phyloP scores from a whole-genome alignment of 2,888 invertebrate species.

The Bombyx huttoni region DNA sequence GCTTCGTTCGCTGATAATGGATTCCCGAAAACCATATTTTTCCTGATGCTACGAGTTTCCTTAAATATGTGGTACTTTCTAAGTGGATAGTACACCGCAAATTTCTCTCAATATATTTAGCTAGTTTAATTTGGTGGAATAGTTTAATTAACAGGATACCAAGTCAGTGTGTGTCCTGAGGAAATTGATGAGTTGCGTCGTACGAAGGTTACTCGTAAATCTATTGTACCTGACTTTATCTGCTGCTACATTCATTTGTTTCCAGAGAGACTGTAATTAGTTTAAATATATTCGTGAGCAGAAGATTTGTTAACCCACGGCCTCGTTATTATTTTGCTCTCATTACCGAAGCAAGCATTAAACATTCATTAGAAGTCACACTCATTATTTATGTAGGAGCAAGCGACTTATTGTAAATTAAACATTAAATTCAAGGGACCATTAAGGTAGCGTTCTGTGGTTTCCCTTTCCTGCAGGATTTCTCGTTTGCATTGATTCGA shows the following conservation, averaged over 20 bases:
- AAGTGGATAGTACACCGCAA: slow-evolving; percentile 13
- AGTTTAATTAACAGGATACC: slow-evolving; percentile 65
- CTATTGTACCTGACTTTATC: slow-evolving; percentile 42
- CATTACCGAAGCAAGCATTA: neutral
- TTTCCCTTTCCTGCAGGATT: slow-evolving; percentile 9
- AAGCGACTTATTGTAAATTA: slow-evolving; percentile 3
- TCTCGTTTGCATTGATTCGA: slow-evolving; percentile 11
- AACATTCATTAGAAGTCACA: neutral
- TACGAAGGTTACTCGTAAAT: slow-evolving; percentile 48
- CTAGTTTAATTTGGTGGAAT: slow-evolving; percentile 49
- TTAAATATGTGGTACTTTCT: slow-evolving; percentile 20
- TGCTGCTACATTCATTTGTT: slow-evolving; percentile 56
- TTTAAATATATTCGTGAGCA: slow-evolving; percentile 5
- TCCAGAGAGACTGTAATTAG: slow-evolving; percentile 27
- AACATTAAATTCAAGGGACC: slow-evolving; percentile 9
- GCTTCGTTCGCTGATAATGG: neutral
- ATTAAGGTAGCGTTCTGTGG: slow-evolving; percentile 6
- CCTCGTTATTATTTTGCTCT: neutral
- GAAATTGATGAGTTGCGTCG: slow-evolving; percentile 64
- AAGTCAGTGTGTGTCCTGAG: slow-evolving; percentile 40
- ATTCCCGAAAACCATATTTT: neutral
- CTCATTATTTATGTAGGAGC: slow-evolving; percentile 1
- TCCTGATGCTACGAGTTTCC: neutral
- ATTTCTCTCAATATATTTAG: slow-evolving; percentile 17
- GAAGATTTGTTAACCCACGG: slow-evolving; percentile 1